A percentile compares a stretch with the other conserved stretches of the same genome.
phyloP scores from a whole-genome alignment of 53 echinoderm and acorn worm species.

The Stichopus horrens region DNA sequence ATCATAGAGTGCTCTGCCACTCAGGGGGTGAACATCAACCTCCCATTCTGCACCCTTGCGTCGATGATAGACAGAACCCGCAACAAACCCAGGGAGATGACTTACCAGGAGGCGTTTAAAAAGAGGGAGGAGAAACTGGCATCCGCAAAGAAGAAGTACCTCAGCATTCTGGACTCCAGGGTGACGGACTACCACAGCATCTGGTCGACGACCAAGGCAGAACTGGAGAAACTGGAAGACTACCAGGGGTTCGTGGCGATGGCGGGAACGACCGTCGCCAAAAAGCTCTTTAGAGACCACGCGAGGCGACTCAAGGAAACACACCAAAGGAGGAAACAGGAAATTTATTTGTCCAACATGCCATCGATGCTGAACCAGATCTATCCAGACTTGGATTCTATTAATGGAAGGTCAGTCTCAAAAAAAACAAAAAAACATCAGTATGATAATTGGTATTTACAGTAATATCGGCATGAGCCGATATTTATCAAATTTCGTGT shows the following conservation, averaged over 20 bases:
- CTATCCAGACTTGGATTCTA: conserved; percentile 73
- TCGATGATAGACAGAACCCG: conserved; percentile 68
- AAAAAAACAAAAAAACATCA: too few relatives aligned
- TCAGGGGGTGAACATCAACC: conserved; percentile 79
- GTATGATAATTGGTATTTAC: too few relatives aligned
- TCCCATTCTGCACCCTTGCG: conserved; percentile 76
- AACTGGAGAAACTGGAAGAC: conserved; percentile 58
- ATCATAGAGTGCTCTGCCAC: conserved; percentile 79
- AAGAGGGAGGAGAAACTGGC: conserved; percentile 61
- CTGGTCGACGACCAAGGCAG: conserved; percentile 70
- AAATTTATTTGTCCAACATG: conserved; percentile 65
- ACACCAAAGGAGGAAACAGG: conserved; percentile 70
- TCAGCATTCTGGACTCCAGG: conserved; percentile 47
- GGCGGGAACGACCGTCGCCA: conserved; percentile 67
- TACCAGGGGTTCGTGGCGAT: conserved; percentile 64
- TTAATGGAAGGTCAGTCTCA: conserved; percentile 68
- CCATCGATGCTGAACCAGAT: conserved; percentile 70
- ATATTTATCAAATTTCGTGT: too few relatives aligned
- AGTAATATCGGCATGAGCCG: too few relatives aligned
- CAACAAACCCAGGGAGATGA: conserved; percentile 55
- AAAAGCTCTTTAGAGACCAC: conserved; percentile 73
- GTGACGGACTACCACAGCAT: conserved; percentile 78
- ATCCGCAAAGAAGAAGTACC: conserved; percentile 61
- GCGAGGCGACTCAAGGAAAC: conserved; percentile 69
- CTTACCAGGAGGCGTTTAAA: conserved; percentile 63